Evolutionary conservation across 1,140 invertebrate species (phyloP), one percentile per base, ranked within the genome.

Genomic region (Ooceraea biroi): DNA sequence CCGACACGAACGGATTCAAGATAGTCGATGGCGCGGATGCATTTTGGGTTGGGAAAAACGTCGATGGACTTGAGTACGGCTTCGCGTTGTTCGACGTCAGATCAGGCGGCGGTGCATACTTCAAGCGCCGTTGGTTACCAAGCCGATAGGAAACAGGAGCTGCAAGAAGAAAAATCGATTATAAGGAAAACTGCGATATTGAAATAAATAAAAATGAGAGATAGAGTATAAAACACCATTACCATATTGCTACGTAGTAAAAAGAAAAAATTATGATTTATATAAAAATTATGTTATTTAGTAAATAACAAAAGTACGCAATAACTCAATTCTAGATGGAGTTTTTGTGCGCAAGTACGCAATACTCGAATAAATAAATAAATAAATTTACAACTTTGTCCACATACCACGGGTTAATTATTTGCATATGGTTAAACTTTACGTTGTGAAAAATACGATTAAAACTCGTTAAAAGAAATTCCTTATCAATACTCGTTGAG

Each of bases 61-160:
- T 36, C n/a, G 86, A 11, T 2, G 76, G 82, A 22, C 30, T 30
- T 1, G 57, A 8, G 65, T 74, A 80, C 41, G 82, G 60, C 27
- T 85, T 88, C 22, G 82, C 44, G 11, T 48, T 76, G 11, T 57
- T 88, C 0, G 90, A 87, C 12, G 92, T 92, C 74, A 94, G 61
- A 85, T 94, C 93, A 5, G 94, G 94, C 0, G 91, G 93, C 30
- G 91, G 92, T 1, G 92, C 93, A 41, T 94, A 94, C 25, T 94
- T 94, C 0, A 94, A 78, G 61, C 94, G 92, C 41, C 93, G 90
- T 50, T 94, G 93, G 74, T 92, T 93, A 1, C 93, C 93, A 12
- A 94, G 90, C 68, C 94, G 90, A 82, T 94, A 94, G 14, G 93
- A 94, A 46, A 85, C 86, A 57, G 85, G 83, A 19, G 41, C 90